Conservation (phyloP, 1,140 invertebrate species). For the Nixonia krombeini region DNA sequence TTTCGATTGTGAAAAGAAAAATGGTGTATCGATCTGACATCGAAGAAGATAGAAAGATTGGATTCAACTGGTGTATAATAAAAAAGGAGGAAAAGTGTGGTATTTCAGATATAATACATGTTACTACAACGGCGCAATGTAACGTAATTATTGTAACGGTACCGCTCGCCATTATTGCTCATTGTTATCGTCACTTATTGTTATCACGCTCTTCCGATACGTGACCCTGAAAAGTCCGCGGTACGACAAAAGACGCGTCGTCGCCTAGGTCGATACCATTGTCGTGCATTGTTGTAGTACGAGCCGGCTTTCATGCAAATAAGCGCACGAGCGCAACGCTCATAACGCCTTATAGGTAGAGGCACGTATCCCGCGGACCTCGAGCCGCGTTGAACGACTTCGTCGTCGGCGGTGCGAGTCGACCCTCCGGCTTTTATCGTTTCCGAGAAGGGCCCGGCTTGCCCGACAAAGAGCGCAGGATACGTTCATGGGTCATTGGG, state of each 20-base stretch:
- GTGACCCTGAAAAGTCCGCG: conserved; percentile 26
- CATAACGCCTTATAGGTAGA: conserved; percentile 37
- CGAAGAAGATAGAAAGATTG: no score
- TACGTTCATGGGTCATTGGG: conserved; percentile 19
- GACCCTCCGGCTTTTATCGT: conserved; percentile 38
- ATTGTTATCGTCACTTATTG: conserved; percentile 22
- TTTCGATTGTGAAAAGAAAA: no score
- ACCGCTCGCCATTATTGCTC: conserved; percentile 5
- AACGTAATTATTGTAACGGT: neutral
- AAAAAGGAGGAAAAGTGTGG: no score
- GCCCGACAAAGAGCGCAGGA: conserved; percentile 19
- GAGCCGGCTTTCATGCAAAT: conserved; percentile 35
- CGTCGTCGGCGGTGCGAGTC: conserved; percentile 2
- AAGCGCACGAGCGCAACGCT: conserved; percentile 16
- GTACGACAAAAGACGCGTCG: conserved; percentile 21
- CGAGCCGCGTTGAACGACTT: neutral
- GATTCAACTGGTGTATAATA: no score
- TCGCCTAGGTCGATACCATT: conserved; percentile 24
- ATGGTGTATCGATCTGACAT: no score
- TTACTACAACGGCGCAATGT: no score
- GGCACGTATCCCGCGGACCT: conserved; percentile 14
- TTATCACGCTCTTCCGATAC: conserved; percentile 14
- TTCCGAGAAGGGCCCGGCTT: conserved; percentile 33
- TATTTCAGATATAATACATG: no score
- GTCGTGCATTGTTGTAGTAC: conserved; percentile 19